These are phyloP conservation scores for Diabrotica virgifera DNA, from an alignment of 1,140 invertebrate genomes.

Conservation along the genomic window DNA sequence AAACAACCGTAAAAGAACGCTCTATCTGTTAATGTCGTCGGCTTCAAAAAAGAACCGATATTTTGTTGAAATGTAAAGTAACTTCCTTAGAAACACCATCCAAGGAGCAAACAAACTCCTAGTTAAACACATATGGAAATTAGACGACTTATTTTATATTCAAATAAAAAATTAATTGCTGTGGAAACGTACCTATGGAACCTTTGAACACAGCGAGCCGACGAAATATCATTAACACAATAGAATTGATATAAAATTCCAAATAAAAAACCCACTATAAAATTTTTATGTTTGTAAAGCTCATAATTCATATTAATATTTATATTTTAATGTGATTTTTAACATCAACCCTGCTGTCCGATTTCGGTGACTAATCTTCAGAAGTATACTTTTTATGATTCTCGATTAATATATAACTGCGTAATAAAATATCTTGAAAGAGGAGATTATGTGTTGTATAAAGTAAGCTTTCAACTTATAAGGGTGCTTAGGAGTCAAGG, in stretches of 20 bases:
- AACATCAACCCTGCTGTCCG: slow-evolving; percentile 5
- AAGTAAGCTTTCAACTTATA: no score
- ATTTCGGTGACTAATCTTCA: slow-evolving; percentile 7
- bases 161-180: slow-evolving; percentile 17
- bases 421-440: no score
- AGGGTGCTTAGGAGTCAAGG: no score
- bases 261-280: neutral
- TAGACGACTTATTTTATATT: slow-evolving; percentile 11
- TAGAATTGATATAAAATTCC: slow-evolving; percentile 10
- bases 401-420: slow-evolving; percentile 1
- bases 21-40: no score
- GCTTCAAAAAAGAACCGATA: no score
- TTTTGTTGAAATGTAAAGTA: no score
- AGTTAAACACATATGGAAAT: slow-evolving; percentile 5
- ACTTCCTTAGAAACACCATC: no score
- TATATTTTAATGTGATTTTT: slow-evolving; percentile 13
- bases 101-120: no score
- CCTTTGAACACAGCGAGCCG: slow-evolving; percentile 4
- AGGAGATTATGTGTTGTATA: no score
- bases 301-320: slow-evolving; percentile 15
- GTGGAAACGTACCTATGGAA: neutral
- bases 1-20: no score
- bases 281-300: slow-evolving; percentile 4
- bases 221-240: slow-evolving; percentile 12
- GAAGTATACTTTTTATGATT: neutral